Evolutionary conservation across 2,113 vertebrate genomes (phyloP).

Genomic region (Pachypanchax playfairii): DNA sequence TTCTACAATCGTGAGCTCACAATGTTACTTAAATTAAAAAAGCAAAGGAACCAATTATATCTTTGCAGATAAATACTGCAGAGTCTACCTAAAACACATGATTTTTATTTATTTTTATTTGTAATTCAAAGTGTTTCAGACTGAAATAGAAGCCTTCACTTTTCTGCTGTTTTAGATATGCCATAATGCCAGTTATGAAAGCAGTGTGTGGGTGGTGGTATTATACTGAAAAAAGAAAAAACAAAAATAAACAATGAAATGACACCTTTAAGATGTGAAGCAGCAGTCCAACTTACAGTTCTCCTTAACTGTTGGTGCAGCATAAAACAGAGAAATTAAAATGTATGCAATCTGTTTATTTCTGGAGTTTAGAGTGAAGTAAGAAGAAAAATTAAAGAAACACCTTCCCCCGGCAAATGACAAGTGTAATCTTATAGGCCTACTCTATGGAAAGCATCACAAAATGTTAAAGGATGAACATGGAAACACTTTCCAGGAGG

Average conservation of each 20-base stretch:
- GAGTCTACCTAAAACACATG: not conserved
- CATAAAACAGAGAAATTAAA: constrained; percentile 14
- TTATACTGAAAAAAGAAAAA: no score
- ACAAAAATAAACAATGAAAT: constrained; percentile 17
- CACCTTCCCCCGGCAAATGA: not conserved
- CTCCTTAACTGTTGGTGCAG: not conserved
- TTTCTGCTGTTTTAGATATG: not conserved
- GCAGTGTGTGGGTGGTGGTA: constrained; percentile 46
- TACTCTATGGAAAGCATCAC: no score
- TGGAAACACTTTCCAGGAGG: not conserved
- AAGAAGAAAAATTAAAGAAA: constrained; percentile 2
- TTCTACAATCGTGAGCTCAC: not conserved
- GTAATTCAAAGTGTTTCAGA: no score
- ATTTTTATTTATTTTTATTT: not conserved
- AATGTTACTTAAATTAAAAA: not conserved
- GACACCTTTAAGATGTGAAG: constrained; percentile 28
- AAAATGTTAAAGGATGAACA: not conserved
- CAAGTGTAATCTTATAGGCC: no score
- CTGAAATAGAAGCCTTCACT: not conserved
- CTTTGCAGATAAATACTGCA: not conserved
- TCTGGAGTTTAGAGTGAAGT: not conserved
- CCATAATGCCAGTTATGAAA: constrained; percentile 31
- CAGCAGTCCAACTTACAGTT: constrained; percentile 1
- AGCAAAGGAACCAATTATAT: not conserved
- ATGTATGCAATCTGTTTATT: constrained; percentile 4